phyloP scores from a whole-genome alignment of 2,888 invertebrate species.

The Calliphora vomitoria region DNA sequence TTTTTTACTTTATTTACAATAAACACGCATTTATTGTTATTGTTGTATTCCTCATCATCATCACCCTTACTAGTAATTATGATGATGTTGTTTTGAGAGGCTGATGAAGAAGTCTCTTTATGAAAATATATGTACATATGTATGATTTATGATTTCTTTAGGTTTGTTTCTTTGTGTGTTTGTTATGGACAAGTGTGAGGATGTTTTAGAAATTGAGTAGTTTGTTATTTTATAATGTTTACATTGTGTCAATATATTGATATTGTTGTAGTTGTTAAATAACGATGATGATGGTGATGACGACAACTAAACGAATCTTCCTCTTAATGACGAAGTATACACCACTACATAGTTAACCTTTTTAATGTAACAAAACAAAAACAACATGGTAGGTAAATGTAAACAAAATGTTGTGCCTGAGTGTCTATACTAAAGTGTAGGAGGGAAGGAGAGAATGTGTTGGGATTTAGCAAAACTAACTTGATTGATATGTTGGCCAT shows the following conservation, averaged over 20 bases:
- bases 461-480: not conserved
- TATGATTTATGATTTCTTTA: not conserved
- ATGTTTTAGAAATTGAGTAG: slow-evolving; percentile 16
- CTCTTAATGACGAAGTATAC: not conserved
- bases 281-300: slow-evolving; percentile 2
- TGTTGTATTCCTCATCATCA: not conserved
- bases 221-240: slow-evolving; percentile 37
- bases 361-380: not conserved
- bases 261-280: slow-evolving; percentile 4
- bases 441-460: not conserved
- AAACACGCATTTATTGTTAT: not conserved
- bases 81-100: not conserved
- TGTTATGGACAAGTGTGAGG: not conserved
- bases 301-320: not conserved
- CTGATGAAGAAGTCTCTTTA: slow-evolving; percentile 2
- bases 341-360: too few species aligned
- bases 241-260: slow-evolving; percentile 22
- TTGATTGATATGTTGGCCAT: not conserved
- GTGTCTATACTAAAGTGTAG: not conserved
- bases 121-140: not conserved
- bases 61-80: not conserved
- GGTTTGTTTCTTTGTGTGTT: not conserved
- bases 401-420: not conserved
- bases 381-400: not conserved
- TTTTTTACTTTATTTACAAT: not conserved